Base-by-base conservation (phyloP, 1,140 invertebrate genomes). In the Drosophila rhopaloa region DNA sequence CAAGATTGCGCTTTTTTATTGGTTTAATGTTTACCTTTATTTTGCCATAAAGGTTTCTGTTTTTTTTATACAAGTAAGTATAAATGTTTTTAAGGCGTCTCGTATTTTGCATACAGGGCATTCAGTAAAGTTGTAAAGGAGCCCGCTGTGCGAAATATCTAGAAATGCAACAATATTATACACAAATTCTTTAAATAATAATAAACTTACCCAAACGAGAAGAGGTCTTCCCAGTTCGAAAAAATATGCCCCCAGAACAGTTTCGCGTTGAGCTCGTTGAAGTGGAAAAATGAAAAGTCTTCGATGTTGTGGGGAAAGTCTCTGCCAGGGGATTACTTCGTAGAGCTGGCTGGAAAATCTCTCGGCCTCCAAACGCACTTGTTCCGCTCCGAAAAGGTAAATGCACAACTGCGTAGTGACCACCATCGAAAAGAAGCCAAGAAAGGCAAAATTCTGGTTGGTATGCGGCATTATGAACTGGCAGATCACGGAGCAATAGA, bases 361-460 rank as follows among this genome's bases (percentile, higher is more conserved):
- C 6, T 63, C 61, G 0, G 75, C 79, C 75, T 82, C 79, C 14
- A 83, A 50, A 5, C 79, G 74, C 62, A 82, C 61, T 11, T 79
- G 79, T 41, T 82, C 79, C 1, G 79, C 79, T 2, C 79, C 79
- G 2, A 82, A 62, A 14, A 77, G 68, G 11, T 82, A 82, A 13
- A 82, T 82, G 46, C 79, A 82, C 46, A 82, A 9, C 61, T 82
- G 79, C 0, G 79, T 79, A 58, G 80, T 82, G 7, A 82, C 79
- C 37, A 82, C 79, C 79, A 82, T 74, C 10, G 79, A 79, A 35
- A 82, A 82, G 79, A 82, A 82, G 13, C 74, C 79, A 14, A 82
- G 76, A 5, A 82, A 82, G 41, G 79, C 80, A 0, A 82, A 61
- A 35, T 82, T 82, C 55, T 82, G 79, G 14, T 82, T 63, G 29